Evolutionary conservation across 1,140 invertebrate species (phyloP).

Genomic region (Drosophila erecta): DNA sequence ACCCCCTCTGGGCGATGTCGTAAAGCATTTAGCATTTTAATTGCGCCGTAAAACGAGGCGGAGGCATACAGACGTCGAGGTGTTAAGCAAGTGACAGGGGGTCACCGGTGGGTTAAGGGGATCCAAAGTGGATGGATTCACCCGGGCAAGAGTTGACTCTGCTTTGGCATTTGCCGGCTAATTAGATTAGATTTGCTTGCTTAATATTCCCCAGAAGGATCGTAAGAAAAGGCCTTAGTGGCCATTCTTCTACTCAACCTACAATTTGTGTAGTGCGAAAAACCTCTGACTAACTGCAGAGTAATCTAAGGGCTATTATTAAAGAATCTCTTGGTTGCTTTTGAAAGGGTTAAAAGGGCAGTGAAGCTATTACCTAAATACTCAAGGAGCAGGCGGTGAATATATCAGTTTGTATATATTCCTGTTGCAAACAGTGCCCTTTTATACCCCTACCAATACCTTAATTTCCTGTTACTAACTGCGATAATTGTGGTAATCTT

Average conservation of each 20-base stretch:
- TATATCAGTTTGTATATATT: no score
- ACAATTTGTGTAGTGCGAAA: slow-evolving; percentile 2
- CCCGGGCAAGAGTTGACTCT: slow-evolving; percentile 23
- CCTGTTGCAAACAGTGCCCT: no score
- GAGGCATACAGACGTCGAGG: slow-evolving; percentile 10
- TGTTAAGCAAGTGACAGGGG: slow-evolving; percentile 17
- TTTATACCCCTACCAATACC: neutral
- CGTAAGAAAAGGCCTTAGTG: slow-evolving; percentile 51
- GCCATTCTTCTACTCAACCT: neutral
- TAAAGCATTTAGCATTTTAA: slow-evolving; percentile 81
- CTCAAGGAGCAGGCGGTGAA: neutral
- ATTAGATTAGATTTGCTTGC: slow-evolving; percentile 74
- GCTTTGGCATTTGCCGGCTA: slow-evolving; percentile 68
- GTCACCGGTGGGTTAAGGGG: slow-evolving; percentile 12
- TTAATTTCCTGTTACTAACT: neutral
- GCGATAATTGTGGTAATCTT: neutral
- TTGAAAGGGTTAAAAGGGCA: neutral
- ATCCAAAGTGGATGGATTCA: neutral
- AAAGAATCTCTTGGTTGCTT: neutral
- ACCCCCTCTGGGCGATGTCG: slow-evolving; percentile 57
- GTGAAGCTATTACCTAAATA: neutral
- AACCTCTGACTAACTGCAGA: slow-evolving; percentile 4
- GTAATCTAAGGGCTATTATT: slow-evolving; percentile 12
- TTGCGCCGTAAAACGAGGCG: slow-evolving; percentile 67
- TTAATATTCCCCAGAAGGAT: slow-evolving; percentile 30